Evolutionary conservation across 2,888 invertebrate species (phyloP).

Genomic region (Thecocarcelia acutangulata): DNA sequence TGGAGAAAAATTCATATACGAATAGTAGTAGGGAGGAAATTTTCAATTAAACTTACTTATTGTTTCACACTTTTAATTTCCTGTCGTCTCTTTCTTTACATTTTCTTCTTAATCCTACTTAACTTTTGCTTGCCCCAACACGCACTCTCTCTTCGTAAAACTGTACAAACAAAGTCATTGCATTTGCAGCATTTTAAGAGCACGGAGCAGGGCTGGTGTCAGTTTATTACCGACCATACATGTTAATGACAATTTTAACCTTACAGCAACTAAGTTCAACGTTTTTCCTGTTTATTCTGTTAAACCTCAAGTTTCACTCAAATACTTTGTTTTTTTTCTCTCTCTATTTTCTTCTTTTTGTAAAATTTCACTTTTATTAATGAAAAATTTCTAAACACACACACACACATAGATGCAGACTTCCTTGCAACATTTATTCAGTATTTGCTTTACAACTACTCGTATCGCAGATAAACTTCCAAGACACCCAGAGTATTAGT

Average conservation of each 20-base stretch:
- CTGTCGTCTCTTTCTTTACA: slow-evolving; percentile 46
- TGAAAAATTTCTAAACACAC: slow-evolving; percentile 45
- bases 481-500: background rate
- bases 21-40: slow-evolving; percentile 2
- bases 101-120: slow-evolving; percentile 18
- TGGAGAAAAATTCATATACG: background rate
- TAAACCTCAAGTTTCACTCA: slow-evolving; percentile 13
- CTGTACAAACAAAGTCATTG: slow-evolving; percentile 4
- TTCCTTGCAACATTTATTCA: background rate
- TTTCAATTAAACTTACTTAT: slow-evolving; percentile 62
- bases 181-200: background rate
- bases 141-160: background rate
- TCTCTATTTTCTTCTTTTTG: slow-evolving; percentile 14
- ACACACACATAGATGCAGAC: background rate
- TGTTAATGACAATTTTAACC: slow-evolving; percentile 66
- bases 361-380: slow-evolving; percentile 67
- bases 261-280: slow-evolving; percentile 57
- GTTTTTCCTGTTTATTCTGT: background rate
- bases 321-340: slow-evolving; percentile 4
- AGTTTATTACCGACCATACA: slow-evolving; percentile 36
- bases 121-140: slow-evolving; percentile 2
- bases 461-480: too few relatives aligned
- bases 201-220: slow-evolving; percentile 6
- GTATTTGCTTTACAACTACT: too few relatives aligned
- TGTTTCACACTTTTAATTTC: slow-evolving; percentile 68